A percentile compares a stretch with the other conserved stretches of the same genome.
Conservation (phyloP, 1,140 invertebrate species). For the Lasioglossum albipes region DNA sequence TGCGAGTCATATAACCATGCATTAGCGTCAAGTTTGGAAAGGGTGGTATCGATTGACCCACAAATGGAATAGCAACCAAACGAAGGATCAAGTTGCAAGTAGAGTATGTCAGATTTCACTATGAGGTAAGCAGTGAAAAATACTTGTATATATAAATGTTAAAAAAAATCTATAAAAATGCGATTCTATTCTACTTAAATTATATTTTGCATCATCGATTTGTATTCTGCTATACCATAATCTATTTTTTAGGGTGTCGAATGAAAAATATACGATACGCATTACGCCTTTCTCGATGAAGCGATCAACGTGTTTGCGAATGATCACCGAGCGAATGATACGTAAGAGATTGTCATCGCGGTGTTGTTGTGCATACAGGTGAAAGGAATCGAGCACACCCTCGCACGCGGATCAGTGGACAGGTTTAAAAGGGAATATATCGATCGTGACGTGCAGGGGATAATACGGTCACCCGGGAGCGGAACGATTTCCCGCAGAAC, state of each 20-base stretch:
- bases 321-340: not conserved
- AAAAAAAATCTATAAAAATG: not conserved
- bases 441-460: constrained; percentile 7
- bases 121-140: not conserved
- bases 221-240: not conserved
- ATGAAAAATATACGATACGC: not conserved
- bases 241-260: not conserved
- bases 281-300: not conserved
- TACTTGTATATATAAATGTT: no score
- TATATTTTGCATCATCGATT: not conserved
- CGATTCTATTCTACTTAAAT: no score
- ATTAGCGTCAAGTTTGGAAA: constrained; percentile 17
- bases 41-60: constrained; percentile 39
- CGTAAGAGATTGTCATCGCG: not conserved
- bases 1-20: not conserved
- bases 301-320: no score
- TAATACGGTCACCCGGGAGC: constrained; percentile 4
- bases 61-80: constrained; percentile 10
- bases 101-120: not conserved
- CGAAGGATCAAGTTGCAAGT: not conserved
- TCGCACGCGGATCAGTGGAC: not conserved
- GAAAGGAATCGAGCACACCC: constrained; percentile 18
- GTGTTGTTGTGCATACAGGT: not conserved
- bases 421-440: constrained; percentile 35
- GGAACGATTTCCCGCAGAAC: not conserved